These are phyloP conservation scores for Beroe ovata DNA, from an alignment of 37 sponge, comb jelly and placozoan genomes.

Conservation along the genomic window DNA sequence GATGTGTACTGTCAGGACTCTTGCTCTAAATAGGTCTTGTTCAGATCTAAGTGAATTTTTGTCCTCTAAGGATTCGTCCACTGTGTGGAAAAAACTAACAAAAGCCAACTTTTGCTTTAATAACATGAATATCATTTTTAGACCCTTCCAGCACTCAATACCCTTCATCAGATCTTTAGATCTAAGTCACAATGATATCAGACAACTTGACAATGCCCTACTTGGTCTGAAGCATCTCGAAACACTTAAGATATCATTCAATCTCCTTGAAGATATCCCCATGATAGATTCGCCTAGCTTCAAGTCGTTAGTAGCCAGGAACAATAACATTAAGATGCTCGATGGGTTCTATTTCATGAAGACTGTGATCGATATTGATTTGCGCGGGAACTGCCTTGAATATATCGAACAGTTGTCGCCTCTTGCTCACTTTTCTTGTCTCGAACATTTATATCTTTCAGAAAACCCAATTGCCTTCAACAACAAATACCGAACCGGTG, in stretches of 20 bases:
- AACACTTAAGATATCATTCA: conserved; percentile 21
- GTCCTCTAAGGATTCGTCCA: conserved; percentile 2
- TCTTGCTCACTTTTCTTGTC: background rate
- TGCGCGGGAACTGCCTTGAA: conserved; percentile 15
- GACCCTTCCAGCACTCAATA: background rate
- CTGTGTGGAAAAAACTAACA: background rate
- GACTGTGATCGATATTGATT: background rate
- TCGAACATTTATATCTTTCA: background rate
- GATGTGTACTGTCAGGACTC: background rate
- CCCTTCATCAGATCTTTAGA: conserved; percentile 9
- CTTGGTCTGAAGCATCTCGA: background rate
- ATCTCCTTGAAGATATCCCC: conserved; percentile 2
- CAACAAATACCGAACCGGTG: background rate
- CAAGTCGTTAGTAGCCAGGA: background rate
- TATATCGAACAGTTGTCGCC: conserved; percentile 7
- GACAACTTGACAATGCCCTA: background rate
- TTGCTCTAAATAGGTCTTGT: background rate
- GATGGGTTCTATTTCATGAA: background rate
- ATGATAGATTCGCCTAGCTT: background rate
- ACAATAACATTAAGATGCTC: conserved; percentile 22
- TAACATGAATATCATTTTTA: background rate
- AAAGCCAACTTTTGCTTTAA: conserved; percentile 6
- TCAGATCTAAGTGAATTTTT: background rate
- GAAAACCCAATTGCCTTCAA: conserved; percentile 11
- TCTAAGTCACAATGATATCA: conserved; percentile 3